Percentiles rank a stretch among this genome's conserved stretches.
These are phyloP conservation scores for Melierax canorus DNA, from an alignment of 2,113 vertebrate genomes.

Conservation along the genomic window DNA sequence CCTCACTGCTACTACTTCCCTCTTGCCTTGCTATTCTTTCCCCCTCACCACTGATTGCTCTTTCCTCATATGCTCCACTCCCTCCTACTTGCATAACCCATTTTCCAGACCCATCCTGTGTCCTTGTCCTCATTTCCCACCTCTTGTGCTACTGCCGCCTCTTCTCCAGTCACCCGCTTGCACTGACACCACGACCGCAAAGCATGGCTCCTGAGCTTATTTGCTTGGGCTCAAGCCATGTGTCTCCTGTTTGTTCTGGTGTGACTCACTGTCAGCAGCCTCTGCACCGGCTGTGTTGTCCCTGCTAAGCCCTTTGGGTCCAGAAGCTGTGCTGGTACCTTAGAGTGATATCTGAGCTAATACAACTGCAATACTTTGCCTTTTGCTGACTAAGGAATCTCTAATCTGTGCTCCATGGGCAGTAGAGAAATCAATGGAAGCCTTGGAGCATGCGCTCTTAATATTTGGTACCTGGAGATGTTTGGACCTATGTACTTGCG, in stretches of 20 bases:
- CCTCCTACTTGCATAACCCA: not conserved
- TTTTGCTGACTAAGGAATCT: not conserved
- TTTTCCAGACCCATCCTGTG: not conserved
- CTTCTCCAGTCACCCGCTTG: not conserved
- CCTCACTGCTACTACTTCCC: not conserved
- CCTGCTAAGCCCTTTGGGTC: not conserved
- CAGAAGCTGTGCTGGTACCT: not conserved
- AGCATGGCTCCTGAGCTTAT: not conserved
- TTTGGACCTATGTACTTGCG: not conserved
- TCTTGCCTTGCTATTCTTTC: not conserved
- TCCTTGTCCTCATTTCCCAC: not conserved
- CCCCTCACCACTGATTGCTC: not conserved
- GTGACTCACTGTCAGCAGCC: not conserved
- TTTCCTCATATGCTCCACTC: not conserved
- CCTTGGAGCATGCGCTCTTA: rapidly evolving
- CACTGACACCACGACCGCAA: not conserved
- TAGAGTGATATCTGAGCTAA: not conserved
- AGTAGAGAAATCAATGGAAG: not conserved
- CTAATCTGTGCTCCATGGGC: not conserved
- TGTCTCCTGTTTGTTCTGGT: not conserved
- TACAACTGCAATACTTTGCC: not conserved
- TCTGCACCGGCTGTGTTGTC: not conserved
- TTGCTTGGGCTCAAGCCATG: not conserved
- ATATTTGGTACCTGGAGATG: not conserved
- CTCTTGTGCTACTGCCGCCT: not conserved